These are phyloP conservation scores for Raja brachyura DNA, from an alignment of 2,113 vertebrate genomes.

Conservation along the genomic window DNA sequence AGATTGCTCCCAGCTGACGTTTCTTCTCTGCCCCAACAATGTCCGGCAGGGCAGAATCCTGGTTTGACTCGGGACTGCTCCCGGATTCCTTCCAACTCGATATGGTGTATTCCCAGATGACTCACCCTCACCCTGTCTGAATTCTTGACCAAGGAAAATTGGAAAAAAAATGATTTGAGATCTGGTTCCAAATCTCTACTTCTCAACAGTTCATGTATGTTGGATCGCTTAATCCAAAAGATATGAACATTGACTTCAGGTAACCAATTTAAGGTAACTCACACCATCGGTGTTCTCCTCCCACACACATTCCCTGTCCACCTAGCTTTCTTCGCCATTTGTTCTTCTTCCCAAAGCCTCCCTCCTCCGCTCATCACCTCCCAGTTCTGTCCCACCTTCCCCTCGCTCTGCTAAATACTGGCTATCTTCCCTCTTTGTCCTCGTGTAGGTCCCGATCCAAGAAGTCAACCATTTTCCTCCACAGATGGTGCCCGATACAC, in stretches of 20 bases:
- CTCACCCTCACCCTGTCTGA: not conserved
- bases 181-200: not conserved
- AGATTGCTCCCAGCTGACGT: not conserved
- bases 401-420: not conserved
- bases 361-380: not conserved
- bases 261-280: no score
- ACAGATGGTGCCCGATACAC: no score
- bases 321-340: no score
- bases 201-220: no score
- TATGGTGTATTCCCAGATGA: not conserved
- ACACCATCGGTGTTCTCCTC: no score
- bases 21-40: not conserved
- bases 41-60: not conserved
- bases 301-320: no score
- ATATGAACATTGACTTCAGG: no score
- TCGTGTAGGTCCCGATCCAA: no score
- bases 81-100: not conserved
- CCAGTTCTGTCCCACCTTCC: not conserved
- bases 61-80: not conserved
- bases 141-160: not conserved
- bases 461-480: no score
- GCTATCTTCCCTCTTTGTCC: no score
- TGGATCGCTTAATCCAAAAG: no score
- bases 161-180: not conserved
- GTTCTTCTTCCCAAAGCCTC: no score